phyloP scores from a whole-genome alignment of 2,888 invertebrate genomes.

The Eupeodes latifasciatus region DNA sequence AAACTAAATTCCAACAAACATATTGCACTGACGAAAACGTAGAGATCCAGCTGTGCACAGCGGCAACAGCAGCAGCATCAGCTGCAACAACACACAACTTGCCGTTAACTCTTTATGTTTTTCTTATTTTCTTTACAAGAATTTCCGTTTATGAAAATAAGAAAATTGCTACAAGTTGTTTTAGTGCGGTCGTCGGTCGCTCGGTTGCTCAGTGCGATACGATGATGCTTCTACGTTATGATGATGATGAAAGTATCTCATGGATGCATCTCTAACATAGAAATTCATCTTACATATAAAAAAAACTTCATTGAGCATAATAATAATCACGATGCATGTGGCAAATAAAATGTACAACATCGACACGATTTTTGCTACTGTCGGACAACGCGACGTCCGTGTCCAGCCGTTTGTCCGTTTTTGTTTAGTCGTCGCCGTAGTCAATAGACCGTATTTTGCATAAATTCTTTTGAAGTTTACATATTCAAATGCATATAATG shows the following conservation, averaged over 20 bases:
- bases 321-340: constrained; percentile 22
- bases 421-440: not conserved
- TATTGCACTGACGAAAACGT: not conserved
- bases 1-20: not conserved
- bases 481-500: not conserved
- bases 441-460: constrained; percentile 55
- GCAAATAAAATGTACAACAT: constrained; percentile 28
- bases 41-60: constrained; percentile 57
- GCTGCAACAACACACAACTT: constrained; percentile 36
- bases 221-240: not conserved
- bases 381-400: not conserved
- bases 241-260: constrained; percentile 25
- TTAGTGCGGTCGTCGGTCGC: not conserved
- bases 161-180: constrained; percentile 44
- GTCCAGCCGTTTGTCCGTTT: not conserved
- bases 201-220: too few species aligned
- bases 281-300: constrained; percentile 20
- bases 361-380: constrained; percentile 33
- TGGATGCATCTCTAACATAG: not conserved
- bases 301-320: not conserved
- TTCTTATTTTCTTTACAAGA: constrained; percentile 16
- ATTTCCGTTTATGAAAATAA: constrained; percentile 56
- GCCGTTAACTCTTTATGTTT: constrained; percentile 31
- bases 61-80: constrained; percentile 45
- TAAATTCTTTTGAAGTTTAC: constrained; percentile 64